A percentile compares a stretch with the other conserved stretches of the same genome.
phyloP scores from a whole-genome alignment of 2,888 invertebrate genomes.

The Apantesis nais region DNA sequence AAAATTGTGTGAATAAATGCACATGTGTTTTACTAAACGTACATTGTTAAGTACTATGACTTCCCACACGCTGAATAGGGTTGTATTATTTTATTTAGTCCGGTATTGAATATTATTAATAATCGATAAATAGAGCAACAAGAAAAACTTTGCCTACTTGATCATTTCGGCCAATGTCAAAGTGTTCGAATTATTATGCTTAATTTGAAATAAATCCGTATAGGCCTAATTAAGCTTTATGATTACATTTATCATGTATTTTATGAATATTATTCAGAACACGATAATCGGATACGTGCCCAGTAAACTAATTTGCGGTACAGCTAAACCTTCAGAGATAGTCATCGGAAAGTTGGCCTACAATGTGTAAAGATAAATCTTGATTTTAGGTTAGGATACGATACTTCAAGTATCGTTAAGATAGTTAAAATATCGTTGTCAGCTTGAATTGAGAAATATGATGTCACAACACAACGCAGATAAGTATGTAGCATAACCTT shows the following conservation, averaged over 20 bases:
- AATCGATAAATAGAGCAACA: background rate
- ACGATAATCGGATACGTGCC: constrained; percentile 27
- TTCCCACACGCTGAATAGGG: background rate
- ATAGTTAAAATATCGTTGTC: background rate
- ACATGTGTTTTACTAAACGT: background rate
- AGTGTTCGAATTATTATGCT: background rate
- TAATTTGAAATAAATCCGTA: background rate
- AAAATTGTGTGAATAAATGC: background rate
- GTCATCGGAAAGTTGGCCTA: background rate
- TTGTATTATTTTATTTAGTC: background rate
- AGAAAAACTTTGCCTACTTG: background rate
- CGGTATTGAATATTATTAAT: background rate
- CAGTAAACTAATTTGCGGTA: constrained; percentile 32
- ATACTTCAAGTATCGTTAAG: no score
- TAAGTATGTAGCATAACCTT: background rate
- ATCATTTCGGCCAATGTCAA: background rate
- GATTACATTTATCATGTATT: constrained; percentile 2
- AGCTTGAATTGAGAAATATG: background rate
- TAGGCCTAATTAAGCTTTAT: background rate
- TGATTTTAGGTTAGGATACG: background rate
- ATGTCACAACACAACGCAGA: background rate
- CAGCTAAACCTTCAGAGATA: constrained; percentile 23
- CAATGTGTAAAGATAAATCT: background rate
- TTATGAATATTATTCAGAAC: constrained; percentile 17
- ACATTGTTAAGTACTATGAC: background rate